Percentiles rank a stretch among this genome's conserved stretches.
Evolutionary conservation across 2,113 vertebrate species (phyloP).

Genomic region (Melanotaenia duboulayi): DNA sequence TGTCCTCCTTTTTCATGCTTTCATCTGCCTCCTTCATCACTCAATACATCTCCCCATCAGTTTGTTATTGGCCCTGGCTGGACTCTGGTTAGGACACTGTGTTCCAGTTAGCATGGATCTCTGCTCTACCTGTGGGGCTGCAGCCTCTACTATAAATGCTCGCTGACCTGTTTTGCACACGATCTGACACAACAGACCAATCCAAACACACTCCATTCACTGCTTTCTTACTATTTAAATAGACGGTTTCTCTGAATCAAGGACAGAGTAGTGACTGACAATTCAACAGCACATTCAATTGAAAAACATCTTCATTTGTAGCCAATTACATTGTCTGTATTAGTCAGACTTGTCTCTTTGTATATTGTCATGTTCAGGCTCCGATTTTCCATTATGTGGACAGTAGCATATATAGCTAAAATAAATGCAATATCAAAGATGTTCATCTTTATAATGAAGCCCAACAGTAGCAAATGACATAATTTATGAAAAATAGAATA

Average conservation of each 20-base stretch:
- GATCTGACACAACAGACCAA: constrained; percentile 19
- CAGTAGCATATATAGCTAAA: rapidly evolving
- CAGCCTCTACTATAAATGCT: constrained; percentile 44
- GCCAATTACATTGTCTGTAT: not conserved
- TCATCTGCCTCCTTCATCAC: constrained; percentile 29
- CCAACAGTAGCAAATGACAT: too few relatives aligned
- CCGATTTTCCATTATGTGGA: not conserved
- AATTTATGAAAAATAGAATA: too few relatives aligned
- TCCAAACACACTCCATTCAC: constrained; percentile 5
- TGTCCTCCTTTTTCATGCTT: constrained; percentile 32
- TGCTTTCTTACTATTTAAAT: not conserved
- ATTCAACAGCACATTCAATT: not conserved
- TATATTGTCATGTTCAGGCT: constrained; percentile 4
- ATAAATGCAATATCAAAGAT: not conserved
- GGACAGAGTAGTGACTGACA: constrained; percentile 1
- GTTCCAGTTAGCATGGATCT: constrained; percentile 56
- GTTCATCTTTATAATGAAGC: too few relatives aligned
- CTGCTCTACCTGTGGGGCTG: constrained; percentile 52
- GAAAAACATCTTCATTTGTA: not conserved
- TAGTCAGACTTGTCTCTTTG: constrained; percentile 3
- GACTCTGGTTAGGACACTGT: constrained; percentile 55
- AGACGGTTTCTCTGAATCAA: not conserved
- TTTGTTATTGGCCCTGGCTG: constrained; percentile 29
- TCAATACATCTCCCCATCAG: constrained; percentile 7
- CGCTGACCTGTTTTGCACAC: constrained; percentile 65